Conservation (phyloP, 1,140 invertebrate genomes). For the Bombus breviceps region DNA sequence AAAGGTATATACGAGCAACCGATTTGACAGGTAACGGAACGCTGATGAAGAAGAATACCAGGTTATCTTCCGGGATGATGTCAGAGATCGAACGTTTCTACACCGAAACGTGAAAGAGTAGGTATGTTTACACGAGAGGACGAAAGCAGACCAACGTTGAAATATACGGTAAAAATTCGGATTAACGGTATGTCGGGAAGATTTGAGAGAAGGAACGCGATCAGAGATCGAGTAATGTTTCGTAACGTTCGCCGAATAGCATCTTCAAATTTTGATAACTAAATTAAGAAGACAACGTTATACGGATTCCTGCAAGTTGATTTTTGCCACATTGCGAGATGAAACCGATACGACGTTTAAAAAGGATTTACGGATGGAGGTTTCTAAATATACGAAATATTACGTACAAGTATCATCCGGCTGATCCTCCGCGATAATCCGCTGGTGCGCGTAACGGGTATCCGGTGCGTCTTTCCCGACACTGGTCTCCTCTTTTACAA, state of each 20-base stretch:
- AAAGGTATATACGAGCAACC: constrained; percentile 28
- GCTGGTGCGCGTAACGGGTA: constrained; percentile 31
- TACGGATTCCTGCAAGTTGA: no score
- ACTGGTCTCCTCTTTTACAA: not conserved
- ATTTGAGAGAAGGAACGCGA: not conserved
- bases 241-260: not conserved
- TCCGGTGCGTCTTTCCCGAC: constrained; percentile 19
- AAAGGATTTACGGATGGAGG: constrained; percentile 6
- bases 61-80: constrained; percentile 48
- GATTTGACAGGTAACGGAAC: constrained; percentile 57
- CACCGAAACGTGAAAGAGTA: not conserved
- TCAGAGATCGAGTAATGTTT: not conserved
- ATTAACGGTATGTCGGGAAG: not conserved
- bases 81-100: constrained; percentile 14
- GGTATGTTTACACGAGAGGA: no score
- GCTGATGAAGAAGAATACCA: not conserved
- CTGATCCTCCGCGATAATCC: constrained; percentile 42
- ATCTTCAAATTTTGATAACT: not conserved
- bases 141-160: not conserved
- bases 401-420: constrained; percentile 44
- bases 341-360: not conserved
- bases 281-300: not conserved
- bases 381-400: constrained; percentile 2
- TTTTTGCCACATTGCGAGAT: no score
- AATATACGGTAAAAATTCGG: not conserved